These are phyloP conservation scores for Campylorhamphus procurvoides DNA, from an alignment of 2,113 vertebrate genomes.

Conservation along the genomic window DNA sequence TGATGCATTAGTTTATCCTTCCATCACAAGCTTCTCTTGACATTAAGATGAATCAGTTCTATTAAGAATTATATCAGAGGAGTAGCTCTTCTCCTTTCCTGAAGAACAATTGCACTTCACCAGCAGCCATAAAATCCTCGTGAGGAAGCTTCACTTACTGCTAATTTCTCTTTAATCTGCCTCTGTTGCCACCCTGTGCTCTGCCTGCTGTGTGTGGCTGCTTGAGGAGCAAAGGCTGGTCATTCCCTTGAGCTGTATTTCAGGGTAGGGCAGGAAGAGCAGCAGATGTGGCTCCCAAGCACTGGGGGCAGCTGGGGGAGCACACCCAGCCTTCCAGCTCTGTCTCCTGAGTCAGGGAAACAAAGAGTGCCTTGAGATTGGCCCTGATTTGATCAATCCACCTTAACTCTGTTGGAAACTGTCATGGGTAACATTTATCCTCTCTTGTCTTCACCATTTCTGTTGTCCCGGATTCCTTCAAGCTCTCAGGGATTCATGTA, in stretches of 20 bases:
- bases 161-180: not conserved
- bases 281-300: not conserved
- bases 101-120: not conserved
- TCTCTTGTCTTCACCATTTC: not conserved
- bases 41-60: not conserved
- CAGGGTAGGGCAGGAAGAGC: not conserved
- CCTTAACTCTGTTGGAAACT: not conserved
- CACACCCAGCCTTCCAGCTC: not conserved
- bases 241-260: not conserved
- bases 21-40: not conserved
- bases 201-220: not conserved
- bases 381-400: not conserved
- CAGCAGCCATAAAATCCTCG: not conserved
- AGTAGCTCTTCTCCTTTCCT: not conserved
- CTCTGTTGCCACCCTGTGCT: not conserved
- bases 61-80: not conserved
- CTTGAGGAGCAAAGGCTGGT: fast-evolving
- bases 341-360: not conserved
- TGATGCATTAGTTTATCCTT: not conserved
- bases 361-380: not conserved
- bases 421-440: not conserved
- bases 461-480: not conserved
- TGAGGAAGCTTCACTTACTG: not conserved
- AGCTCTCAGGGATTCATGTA: not conserved
- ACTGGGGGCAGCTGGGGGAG: not conserved